Evolutionary conservation across 2,797 vertebrate genomes (phyloP).

Genomic region (Miichthys miiuy): DNA sequence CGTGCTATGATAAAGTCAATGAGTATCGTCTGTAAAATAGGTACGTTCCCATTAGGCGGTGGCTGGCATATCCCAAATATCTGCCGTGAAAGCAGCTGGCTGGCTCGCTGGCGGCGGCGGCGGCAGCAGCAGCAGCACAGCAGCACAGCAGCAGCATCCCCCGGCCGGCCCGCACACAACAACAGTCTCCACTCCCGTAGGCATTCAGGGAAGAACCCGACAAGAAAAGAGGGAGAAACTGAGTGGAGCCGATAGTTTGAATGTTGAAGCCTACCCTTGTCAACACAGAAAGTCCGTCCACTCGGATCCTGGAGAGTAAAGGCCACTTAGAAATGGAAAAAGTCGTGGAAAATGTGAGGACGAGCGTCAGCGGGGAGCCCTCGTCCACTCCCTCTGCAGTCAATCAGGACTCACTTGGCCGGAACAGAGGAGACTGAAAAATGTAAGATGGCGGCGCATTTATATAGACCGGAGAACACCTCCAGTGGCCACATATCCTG

Average conservation of each 20-base stretch:
- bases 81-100: conserved; percentile 50
- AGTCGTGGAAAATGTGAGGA: conserved; percentile 63
- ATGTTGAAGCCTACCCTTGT: conserved; percentile 82
- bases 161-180: conserved; percentile 70
- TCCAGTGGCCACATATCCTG: conserved; percentile 78
- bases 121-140: conserved; percentile 51
- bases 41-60: conserved; percentile 40
- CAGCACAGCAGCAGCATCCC: conserved; percentile 40
- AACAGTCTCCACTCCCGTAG: conserved; percentile 56
- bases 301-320: conserved; percentile 69
- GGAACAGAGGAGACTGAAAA: conserved; percentile 76
- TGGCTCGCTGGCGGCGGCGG: conserved; percentile 54
- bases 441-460: conserved; percentile 88
- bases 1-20: neutral
- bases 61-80: conserved; percentile 56
- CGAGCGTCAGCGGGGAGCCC: conserved; percentile 75
- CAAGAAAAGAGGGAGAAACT: conserved; percentile 42
- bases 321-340: conserved; percentile 67
- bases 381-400: conserved; percentile 73
- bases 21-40: conserved; percentile 2
- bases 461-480: conserved; percentile 86
- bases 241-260: conserved; percentile 52
- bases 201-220: conserved; percentile 41
- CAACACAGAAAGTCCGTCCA: conserved; percentile 79
- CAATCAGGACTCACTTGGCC: conserved; percentile 1